Conservation (phyloP, 2,113 vertebrate species). For the Salvelinus sp. region DNA sequence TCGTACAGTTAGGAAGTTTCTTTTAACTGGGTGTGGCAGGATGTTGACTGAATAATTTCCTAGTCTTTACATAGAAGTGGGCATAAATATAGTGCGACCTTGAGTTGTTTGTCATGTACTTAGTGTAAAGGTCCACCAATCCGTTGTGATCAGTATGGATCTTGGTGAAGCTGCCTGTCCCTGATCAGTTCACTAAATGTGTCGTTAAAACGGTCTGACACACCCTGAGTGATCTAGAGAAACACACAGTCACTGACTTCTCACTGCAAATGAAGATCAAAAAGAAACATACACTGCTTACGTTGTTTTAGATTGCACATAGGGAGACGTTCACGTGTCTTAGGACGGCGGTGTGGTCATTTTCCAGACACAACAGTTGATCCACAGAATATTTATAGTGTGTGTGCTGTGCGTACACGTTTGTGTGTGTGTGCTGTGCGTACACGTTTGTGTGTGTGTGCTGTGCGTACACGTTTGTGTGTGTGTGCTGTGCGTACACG, state of each 20-base stretch:
- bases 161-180: conserved; percentile 8
- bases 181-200: conserved; percentile 30
- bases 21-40: no score
- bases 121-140: conserved; percentile 24
- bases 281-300: no score
- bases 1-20: no score
- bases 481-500: no score
- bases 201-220: conserved; percentile 39
- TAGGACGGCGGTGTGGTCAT: no score
- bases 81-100: background rate
- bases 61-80: background rate
- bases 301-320: no score
- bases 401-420: no score
- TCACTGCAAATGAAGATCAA: conserved; percentile 5
- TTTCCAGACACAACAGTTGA: no score
- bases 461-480: no score
- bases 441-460: background rate
- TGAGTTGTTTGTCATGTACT: conserved; percentile 24
- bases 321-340: no score
- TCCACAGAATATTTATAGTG: no score
- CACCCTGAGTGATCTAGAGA: conserved; percentile 25
- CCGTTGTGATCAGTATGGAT: conserved; percentile 31
- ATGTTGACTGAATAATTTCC: no score
- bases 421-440: background rate
- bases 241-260: conserved; percentile 1